Base-by-base conservation (phyloP, 2,888 invertebrate species). In the Volucella inanis region DNA sequence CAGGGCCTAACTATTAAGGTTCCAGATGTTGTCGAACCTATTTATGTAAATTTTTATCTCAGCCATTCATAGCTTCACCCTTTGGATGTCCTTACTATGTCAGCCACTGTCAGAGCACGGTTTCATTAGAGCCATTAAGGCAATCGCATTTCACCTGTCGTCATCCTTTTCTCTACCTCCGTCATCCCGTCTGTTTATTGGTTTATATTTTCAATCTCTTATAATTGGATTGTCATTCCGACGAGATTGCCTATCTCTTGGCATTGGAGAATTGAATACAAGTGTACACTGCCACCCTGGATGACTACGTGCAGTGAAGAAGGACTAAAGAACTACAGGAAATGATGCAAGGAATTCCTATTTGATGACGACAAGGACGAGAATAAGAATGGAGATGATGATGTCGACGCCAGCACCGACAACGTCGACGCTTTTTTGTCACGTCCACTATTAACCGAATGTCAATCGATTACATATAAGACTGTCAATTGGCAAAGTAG, bases 361-460 rank as follows among this genome's bases (percentile, higher is more conserved):
- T 45, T 18, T 38, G 47, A 12, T 18, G 4, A 12, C 15, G 1
- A 38, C 45, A 67, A 47, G 15, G 38, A 55, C 39, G 8, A 11
- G 2, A 22, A 22, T 22, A 22, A 22, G 18, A 22, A 22, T 22
- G 18, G 18, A 22, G 55, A 45, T 57, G 43, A 11, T 43, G 54
- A 55, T 45, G 59, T 65, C 65, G 18, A 65, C 62, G 41, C 47
- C 15, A 15, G 12, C n/a, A 39, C 57, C 8, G 70, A 64, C 54
- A 68, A 52, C 11, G 47, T 10, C 10, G 62, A 64, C 47, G 70
- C 65, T 79, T 79, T 70, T 71, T 79, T 84, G 84, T 84, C 84
- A 84, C 84, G 84, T 84, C 75, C 79, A 71, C 79, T 70, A 84
- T 84, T 84, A 84, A 79, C 79, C 75, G 79, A 79, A 84, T 84